Percentiles rank a stretch among this genome's conserved stretches.
Evolutionary conservation across 2,888 invertebrate species (phyloP).

Genomic region (Loripinus fragilis): DNA sequence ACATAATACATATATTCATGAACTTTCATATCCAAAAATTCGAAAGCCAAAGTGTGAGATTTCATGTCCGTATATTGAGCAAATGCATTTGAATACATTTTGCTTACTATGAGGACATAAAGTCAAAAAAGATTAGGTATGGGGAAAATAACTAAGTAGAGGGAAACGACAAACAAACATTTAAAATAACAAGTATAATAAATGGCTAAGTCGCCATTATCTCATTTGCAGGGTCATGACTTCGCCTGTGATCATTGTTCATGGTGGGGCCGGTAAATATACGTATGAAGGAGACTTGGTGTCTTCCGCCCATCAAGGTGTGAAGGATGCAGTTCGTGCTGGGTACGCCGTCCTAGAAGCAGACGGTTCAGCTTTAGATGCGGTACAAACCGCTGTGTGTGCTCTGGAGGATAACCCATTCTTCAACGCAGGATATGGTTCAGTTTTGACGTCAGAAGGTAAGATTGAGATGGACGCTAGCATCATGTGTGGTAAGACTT

Average conservation of each 20-base stretch:
- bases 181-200: too few relatives aligned
- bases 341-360: background rate
- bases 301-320: background rate
- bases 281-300: background rate
- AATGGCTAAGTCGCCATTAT: too few relatives aligned
- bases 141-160: too few relatives aligned
- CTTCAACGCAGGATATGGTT: conserved; percentile 1
- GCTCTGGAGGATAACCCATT: background rate
- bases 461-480: background rate
- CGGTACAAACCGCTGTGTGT: background rate
- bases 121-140: too few relatives aligned
- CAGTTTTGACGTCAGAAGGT: background rate
- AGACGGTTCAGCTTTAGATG: background rate
- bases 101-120: too few relatives aligned
- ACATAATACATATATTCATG: too few relatives aligned
- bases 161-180: too few relatives aligned
- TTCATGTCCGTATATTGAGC: too few relatives aligned
- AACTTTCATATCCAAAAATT: too few relatives aligned
- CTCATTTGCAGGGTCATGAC: background rate
- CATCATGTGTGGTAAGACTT: background rate
- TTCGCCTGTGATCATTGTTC: background rate
- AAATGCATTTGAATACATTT: too few relatives aligned
- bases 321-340: background rate
- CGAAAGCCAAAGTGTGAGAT: too few relatives aligned
- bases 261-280: background rate